Base-by-base conservation (phyloP, 2,797 vertebrate species). In the Threskiornis aethiopicus region DNA sequence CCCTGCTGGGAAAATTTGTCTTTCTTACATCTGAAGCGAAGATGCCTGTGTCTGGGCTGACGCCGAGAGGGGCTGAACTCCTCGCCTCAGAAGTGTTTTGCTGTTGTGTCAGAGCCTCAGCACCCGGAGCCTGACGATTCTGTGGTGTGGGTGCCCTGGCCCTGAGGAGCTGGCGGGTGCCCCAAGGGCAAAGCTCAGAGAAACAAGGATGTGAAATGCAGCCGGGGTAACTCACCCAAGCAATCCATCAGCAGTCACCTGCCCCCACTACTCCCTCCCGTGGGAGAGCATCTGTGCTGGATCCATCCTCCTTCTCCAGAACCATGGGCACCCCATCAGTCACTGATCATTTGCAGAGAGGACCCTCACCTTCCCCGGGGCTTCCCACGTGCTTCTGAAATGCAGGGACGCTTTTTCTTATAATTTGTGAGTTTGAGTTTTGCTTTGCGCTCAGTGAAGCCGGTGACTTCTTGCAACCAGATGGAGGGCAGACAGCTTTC, bases 101-200 rank as follows among this genome's bases (percentile, higher is more conserved):
- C 55, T 80, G 64, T 54, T 76, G 22, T 9, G 41, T 64, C 64
- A n/a, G 67, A 64, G 37, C 15, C 35, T 80, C 35, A 16, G 57
- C 44, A 65, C 11, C 18, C 0, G 1, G 29, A 29, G 25, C 49
- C n/a, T n/a, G 59, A 47, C 1, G 0, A 9, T 16, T 39, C 44
- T 28, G 31, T 0, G 0, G 29, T 15, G 18, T 0, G 6, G 37
- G 16, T 55, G 47, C 39, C n/a, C 35, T 19, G 51, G 12, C n/a
- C 14, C 4, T 20, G 25, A 21, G 39, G 52, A 31, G 25, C 67
- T 55, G 66, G 9, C 0, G 3, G 79, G 28, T 73, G 15, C 67
- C 54, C 12, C 15, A 26, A 79, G 37, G 16, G 28, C 52, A 42
- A 67, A 67, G 55, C 61, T 55, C 12, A 14, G 61, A 71, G 72